A percentile compares a stretch with the other conserved stretches of the same genome.
Evolutionary conservation across 2,113 vertebrate genomes (phyloP).

Genomic region (Aviceda subcristata): DNA sequence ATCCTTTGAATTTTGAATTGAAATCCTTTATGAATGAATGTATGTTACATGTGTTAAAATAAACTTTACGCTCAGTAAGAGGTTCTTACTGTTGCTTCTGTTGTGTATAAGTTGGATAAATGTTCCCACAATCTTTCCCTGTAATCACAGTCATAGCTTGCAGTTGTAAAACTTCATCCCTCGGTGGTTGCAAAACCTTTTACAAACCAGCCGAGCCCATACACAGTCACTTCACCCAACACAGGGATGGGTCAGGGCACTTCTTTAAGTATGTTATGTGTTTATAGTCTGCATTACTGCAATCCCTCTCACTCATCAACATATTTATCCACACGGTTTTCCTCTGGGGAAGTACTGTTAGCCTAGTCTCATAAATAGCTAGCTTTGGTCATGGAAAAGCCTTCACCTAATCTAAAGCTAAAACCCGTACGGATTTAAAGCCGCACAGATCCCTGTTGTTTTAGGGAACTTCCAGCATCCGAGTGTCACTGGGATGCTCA

Average conservation of each 20-base stretch:
- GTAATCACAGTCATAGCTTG: background rate
- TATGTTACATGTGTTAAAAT: background rate
- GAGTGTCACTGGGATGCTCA: background rate
- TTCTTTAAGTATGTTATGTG: background rate
- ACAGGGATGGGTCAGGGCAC: background rate
- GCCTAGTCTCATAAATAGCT: background rate
- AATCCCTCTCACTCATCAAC: background rate
- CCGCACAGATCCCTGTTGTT: background rate
- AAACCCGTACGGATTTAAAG: background rate
- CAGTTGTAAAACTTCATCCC: background rate
- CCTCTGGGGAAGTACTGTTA: background rate
- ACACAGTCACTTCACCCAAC: background rate
- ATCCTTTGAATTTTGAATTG: background rate
- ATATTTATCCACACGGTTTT: background rate
- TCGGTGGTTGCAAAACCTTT: background rate
- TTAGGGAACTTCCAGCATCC: background rate
- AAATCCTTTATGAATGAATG: background rate
- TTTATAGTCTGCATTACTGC: background rate
- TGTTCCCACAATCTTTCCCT: background rate
- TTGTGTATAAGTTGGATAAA: rapidly evolving
- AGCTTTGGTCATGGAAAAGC: background rate
- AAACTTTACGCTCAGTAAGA: background rate
- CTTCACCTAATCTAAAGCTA: background rate
- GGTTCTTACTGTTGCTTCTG: background rate
- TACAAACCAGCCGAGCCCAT: background rate